Evolutionary conservation across 2,113 vertebrate genomes (phyloP).

Genomic region (Mola mola): DNA sequence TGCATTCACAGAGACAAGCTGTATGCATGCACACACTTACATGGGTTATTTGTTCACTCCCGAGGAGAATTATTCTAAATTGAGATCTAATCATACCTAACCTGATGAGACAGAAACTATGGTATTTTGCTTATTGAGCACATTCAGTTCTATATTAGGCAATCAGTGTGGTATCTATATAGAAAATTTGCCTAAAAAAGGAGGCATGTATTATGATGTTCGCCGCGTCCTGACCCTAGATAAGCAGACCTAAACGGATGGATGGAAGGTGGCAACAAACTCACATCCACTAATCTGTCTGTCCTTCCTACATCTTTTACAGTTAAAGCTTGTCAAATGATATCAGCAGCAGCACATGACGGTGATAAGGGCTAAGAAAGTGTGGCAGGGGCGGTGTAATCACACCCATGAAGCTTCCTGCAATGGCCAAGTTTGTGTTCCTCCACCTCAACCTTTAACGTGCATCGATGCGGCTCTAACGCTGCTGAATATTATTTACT

Average conservation of each 20-base stretch:
- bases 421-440: slow-evolving; percentile 42
- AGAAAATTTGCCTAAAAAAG: not conserved
- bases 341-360: slow-evolving; percentile 1
- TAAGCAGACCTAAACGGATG: not conserved
- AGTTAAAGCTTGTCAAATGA: slow-evolving; percentile 1
- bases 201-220: not conserved
- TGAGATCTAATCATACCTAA: not conserved
- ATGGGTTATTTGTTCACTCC: slow-evolving; percentile 14
- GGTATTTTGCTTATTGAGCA: not conserved
- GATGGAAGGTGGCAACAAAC: not conserved
- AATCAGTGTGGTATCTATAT: not conserved
- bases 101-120: not conserved
- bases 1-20: not conserved
- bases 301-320: not conserved
- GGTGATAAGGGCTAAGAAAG: slow-evolving; percentile 17
- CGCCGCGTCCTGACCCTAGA: not conserved
- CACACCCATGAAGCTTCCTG: slow-evolving; percentile 12
- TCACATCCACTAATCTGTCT: not conserved
- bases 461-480: slow-evolving; percentile 55
- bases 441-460: slow-evolving; percentile 54
- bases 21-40: not conserved
- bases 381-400: slow-evolving; percentile 19
- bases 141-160: not conserved
- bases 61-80: not conserved
- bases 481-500: slow-evolving; percentile 42